These are phyloP conservation scores for Isurus oxyrinchus DNA, from an alignment of 2,113 vertebrate genomes.

Conservation along the genomic window DNA sequence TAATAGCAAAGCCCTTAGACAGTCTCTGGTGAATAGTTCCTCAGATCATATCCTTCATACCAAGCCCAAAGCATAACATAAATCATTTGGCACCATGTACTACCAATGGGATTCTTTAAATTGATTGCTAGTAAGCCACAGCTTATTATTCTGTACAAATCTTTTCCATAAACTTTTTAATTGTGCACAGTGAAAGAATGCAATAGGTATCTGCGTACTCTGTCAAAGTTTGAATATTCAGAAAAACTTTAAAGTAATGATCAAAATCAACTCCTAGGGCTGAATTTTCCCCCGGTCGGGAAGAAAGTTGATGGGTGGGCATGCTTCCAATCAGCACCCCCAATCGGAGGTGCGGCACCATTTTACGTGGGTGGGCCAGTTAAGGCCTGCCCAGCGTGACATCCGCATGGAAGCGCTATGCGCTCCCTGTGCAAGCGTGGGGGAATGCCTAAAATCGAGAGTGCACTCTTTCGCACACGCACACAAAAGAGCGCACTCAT, in stretches of 20 bases:
- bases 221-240: not conserved
- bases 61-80: conserved; percentile 41
- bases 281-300: no score
- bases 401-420: no score
- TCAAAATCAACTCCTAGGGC: not conserved
- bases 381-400: no score
- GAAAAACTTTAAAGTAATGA: not conserved
- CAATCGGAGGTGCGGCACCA: no score
- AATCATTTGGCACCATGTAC: conserved; percentile 41
- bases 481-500: no score
- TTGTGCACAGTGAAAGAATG: not conserved
- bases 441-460: no score
- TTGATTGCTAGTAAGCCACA: not conserved
- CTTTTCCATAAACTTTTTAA: not conserved
- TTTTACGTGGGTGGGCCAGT: no score
- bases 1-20: conserved; percentile 44
- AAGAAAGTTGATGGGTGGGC: no score
- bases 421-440: no score
- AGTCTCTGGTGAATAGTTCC: conserved; percentile 45
- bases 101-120: conserved; percentile 7
- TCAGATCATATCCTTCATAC: conserved; percentile 40
- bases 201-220: not conserved
- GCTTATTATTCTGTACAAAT: not conserved
- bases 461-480: no score
- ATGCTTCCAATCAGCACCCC: no score